These are phyloP conservation scores for Pterocles burchelli DNA, from an alignment of 2,113 vertebrate genomes.

Conservation along the genomic window DNA sequence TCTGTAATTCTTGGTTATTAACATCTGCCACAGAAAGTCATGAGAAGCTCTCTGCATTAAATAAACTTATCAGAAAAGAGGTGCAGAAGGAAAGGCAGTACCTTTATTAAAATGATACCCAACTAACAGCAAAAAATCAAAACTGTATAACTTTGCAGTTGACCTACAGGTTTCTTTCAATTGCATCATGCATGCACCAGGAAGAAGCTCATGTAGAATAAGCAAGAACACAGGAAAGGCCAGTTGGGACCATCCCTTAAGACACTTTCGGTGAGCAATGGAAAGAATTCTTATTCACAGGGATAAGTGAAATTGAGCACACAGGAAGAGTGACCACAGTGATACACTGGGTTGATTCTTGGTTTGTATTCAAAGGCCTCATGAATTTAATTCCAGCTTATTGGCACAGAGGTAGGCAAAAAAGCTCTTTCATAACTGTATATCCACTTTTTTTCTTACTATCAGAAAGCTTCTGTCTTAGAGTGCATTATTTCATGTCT, in stretches of 20 bases:
- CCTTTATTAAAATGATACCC: not conserved
- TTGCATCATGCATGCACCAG: not conserved
- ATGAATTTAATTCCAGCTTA: not conserved
- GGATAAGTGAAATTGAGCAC: rapidly evolving
- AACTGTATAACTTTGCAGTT: not conserved
- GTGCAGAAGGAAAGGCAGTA: not conserved
- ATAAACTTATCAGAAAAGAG: not conserved
- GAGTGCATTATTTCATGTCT: not conserved
- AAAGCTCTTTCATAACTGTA: not conserved
- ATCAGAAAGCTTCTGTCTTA: not conserved
- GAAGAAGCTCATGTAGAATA: not conserved
- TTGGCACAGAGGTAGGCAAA: not conserved
- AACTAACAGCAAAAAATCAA: not conserved
- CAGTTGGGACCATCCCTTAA: not conserved
- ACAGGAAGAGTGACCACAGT: not conserved
- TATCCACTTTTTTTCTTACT: rapidly evolving
- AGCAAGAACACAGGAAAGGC: not conserved
- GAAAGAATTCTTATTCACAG: not conserved
- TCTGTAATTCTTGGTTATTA: not conserved
- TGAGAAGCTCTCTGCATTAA: not conserved
- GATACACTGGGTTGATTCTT: not conserved
- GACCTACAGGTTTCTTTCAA: not conserved
- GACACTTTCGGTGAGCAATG: not conserved
- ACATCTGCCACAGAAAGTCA: not conserved
- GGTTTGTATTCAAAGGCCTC: not conserved